A percentile compares a stretch with the other conserved stretches of the same genome.
Evolutionary conservation across 23 tunicate genomes (phyloP).

Genomic region (Trididemnum nubilum): DNA sequence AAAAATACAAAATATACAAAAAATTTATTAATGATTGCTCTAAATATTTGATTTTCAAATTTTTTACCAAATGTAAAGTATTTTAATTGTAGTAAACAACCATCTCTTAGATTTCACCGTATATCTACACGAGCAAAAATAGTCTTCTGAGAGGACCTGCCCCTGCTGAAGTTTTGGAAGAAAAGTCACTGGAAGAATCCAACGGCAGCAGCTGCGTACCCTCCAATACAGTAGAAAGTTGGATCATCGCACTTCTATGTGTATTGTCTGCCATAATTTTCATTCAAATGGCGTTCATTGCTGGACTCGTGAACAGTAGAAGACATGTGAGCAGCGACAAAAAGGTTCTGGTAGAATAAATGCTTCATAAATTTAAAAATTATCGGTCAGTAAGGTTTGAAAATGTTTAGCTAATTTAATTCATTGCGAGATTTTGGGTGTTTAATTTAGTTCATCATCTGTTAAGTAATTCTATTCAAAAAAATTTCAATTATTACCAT

Average conservation of each 20-base stretch:
- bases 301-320: not conserved
- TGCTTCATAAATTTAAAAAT: not conserved
- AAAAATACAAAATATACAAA: no score
- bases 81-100: no score
- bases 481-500: no score
- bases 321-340: not conserved
- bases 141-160: not conserved
- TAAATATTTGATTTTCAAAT: no score
- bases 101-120: slow-evolving; percentile 44
- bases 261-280: slow-evolving; percentile 18
- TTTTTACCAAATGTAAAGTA: no score
- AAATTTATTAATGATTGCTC: no score
- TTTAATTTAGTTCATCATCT: no score
- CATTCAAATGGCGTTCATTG: slow-evolving; percentile 3
- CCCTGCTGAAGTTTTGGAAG: not conserved
- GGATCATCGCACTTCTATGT: slow-evolving; percentile 37
- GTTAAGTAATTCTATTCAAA: no score
- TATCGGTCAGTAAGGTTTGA: not conserved
- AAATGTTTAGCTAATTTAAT: not conserved
- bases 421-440: not conserved
- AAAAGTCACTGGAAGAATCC: not conserved
- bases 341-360: not conserved
- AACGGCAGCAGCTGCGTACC: not conserved
- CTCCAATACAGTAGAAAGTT: slow-evolving; percentile 6
- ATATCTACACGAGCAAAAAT: slow-evolving; percentile 53